Base-by-base conservation (phyloP, 2,888 invertebrate species). In the Eupithecia subfuscata region DNA sequence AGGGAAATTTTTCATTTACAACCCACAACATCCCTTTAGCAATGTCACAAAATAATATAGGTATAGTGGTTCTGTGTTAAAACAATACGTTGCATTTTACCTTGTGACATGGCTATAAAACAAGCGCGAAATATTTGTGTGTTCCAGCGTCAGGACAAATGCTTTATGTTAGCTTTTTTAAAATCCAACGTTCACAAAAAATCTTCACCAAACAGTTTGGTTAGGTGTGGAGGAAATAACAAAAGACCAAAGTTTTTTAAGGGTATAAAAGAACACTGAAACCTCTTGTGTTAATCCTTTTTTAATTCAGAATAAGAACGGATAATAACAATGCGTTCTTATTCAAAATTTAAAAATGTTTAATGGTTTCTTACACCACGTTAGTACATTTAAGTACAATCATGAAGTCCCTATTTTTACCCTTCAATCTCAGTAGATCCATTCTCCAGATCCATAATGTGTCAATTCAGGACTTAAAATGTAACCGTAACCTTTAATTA, bases 91-190 rank as follows among this genome's bases (percentile, higher is more conserved):
- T 70, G 64, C 70, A 73, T 73, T 67, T 76, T 52, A 68, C 11
- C 65, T 56, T 43, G 18, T 30, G 56, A 64, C 65, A 45, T 64
- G 64, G 30, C 40, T 12, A 68, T 76, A 70, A 75, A 76, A 68
- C 75, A 75, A 48, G 25, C 40, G 60, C 25, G 68, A 76, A 76
- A 73, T 70, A 73, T 76, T 73, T 73, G 73, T 70, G 65, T 73
- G 14, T 64, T 37, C 40, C 60, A 65, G 45, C 69, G 40, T 70
- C 71, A 22, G 65, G 34, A 48, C 65, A 30, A 48, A 63, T 67
- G 34, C 7, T 60, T 70, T 75, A 52, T 72, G 67, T 60, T 9
- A 4, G 45, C 37, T 43, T 37, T 43, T 64, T 71, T 64, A 14
- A 43, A 56, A 56, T 22, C 1, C 25, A 60, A 14, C 14, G 1